Conservation (phyloP, 2,888 invertebrate species). For the Heterodera filipjevi region DNA sequence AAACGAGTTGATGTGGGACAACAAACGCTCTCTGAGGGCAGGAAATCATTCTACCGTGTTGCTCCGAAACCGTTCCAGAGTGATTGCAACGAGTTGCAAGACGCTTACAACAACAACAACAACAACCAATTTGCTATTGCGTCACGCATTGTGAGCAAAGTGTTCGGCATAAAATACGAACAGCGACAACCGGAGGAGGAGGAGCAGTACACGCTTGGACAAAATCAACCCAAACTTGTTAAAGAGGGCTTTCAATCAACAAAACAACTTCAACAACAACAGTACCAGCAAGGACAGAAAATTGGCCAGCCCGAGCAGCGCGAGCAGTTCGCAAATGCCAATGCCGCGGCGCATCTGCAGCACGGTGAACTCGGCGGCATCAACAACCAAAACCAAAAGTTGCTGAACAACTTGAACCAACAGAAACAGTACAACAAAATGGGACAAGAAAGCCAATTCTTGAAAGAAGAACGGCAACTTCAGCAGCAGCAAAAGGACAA, state of each 20-base stretch:
- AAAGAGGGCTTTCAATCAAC: too few relatives aligned
- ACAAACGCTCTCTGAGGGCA: too few relatives aligned
- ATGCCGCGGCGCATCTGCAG: background rate
- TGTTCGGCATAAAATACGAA: background rate
- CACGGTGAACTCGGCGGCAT: background rate
- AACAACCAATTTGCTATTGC: background rate
- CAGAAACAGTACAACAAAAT: background rate
- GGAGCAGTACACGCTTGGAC: too few relatives aligned
- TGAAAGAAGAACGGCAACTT: background rate
- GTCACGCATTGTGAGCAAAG: background rate
- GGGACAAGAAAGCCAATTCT: background rate
- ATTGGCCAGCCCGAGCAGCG: background rate
- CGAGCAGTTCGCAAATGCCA: background rate
- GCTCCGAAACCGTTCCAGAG: too few relatives aligned
- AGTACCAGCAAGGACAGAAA: background rate
- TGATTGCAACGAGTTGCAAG: too few relatives aligned
- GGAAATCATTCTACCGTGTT: too few relatives aligned
- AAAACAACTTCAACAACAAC: background rate
- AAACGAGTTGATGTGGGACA: too few relatives aligned
- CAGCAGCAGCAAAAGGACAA: background rate
- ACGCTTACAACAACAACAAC: too few relatives aligned
- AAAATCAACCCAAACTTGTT: too few relatives aligned
- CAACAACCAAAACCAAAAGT: background rate
- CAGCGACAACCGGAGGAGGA: too few relatives aligned
- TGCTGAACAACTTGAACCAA: background rate